Percentiles rank a stretch among this genome's conserved stretches.
Conservation (phyloP, 2,888 invertebrate genomes). For the Cataglyphis altisquamis region DNA sequence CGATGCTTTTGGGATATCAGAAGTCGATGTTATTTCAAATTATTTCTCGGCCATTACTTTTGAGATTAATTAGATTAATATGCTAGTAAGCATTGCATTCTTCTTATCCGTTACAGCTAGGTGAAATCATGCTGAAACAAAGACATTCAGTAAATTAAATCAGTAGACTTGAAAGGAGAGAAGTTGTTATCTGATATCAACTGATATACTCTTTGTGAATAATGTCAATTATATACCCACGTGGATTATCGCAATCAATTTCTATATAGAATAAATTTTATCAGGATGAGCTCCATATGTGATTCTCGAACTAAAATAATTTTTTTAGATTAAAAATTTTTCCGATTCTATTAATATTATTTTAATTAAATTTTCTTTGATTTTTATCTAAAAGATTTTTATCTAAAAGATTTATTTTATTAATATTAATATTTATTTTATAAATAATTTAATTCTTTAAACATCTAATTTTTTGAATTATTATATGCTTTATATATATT, state of each 20-base stretch:
- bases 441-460: background rate
- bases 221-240: background rate
- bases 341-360: background rate
- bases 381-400: background rate
- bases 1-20: background rate
- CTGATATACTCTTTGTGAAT: background rate
- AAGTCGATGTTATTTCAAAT: background rate
- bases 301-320: background rate
- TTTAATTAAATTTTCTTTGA: background rate
- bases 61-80: conserved; percentile 24
- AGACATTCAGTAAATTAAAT: conserved; percentile 9
- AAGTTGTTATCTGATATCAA: background rate
- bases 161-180: background rate
- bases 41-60: background rate
- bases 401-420: background rate
- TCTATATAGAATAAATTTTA: background rate
- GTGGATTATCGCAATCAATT: background rate
- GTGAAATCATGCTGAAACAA: background rate
- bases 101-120: background rate
- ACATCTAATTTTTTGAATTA: background rate
- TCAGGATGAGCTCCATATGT: background rate
- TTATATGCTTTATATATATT: background rate
- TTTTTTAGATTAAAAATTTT: background rate
- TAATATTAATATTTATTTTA: background rate
- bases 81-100: background rate